A percentile compares a stretch with the other conserved stretches of the same genome.
These are phyloP conservation scores for Epizoanthus scotinus DNA, from an alignment of 92 coral and sea anemone species.

Conservation along the genomic window DNA sequence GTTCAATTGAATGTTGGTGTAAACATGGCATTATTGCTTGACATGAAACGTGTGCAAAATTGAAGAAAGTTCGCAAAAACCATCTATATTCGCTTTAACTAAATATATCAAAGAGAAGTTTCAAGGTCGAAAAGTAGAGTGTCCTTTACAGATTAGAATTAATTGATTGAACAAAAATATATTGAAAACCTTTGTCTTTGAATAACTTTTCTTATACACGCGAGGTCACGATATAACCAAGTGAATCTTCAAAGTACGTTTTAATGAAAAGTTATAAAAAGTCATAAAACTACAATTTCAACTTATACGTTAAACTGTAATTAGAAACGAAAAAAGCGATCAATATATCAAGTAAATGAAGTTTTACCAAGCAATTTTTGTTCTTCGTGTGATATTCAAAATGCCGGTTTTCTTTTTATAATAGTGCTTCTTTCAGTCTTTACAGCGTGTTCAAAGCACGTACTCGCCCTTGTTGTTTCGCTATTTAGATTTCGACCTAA, in stretches of 20 bases:
- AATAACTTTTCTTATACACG: neutral
- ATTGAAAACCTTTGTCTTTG: neutral
- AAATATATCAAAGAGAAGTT: neutral
- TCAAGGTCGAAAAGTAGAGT: no score
- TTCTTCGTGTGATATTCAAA: neutral
- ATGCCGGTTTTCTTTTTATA: neutral
- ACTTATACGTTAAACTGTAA: no score
- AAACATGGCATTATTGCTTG: neutral
- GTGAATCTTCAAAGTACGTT: neutral
- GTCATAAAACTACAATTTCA: no score
- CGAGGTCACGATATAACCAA: neutral
- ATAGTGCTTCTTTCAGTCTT: neutral
- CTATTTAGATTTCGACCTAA: slow-evolving; percentile 10
- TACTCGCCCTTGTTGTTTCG: neutral
- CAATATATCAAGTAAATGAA: no score
- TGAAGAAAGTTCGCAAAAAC: neutral
- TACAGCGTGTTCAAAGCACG: slow-evolving; percentile 4
- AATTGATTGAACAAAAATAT: neutral
- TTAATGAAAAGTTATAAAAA: no score
- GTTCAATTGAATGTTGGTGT: neutral
- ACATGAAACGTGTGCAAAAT: neutral
- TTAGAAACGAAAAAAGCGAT: no score
- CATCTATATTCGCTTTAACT: neutral
- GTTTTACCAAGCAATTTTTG: no score
- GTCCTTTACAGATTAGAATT: neutral